phyloP scores from a whole-genome alignment of 2,797 vertebrate genomes.

The Paedocypris micromegethes region DNA sequence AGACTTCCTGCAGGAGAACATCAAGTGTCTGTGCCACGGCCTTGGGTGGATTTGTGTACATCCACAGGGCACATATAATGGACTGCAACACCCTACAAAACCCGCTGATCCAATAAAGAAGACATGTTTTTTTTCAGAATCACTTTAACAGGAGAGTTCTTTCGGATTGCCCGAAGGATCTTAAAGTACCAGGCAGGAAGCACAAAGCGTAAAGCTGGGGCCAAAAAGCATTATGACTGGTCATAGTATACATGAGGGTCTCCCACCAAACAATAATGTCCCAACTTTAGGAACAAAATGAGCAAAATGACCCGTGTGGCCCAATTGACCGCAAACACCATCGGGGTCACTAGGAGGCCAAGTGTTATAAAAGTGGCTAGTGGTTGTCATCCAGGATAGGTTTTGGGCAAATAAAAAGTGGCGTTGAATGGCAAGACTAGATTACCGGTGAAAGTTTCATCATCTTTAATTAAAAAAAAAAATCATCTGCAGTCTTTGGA shows the following conservation, averaged over 20 bases:
- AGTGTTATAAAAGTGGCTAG: slow-evolving; percentile 68
- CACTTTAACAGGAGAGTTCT: slow-evolving; percentile 67
- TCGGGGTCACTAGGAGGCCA: slow-evolving; percentile 68
- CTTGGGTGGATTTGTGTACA: slow-evolving; percentile 56
- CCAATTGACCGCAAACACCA: slow-evolving; percentile 69
- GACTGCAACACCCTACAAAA: slow-evolving; percentile 70
- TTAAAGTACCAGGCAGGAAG: slow-evolving; percentile 81
- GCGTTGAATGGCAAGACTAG: not conserved
- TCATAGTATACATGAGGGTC: slow-evolving; percentile 60
- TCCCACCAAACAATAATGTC: slow-evolving; percentile 76
- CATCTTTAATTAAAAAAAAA: too few relatives aligned
- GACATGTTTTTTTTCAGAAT: slow-evolving; percentile 67
- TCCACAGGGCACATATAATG: slow-evolving; percentile 71
- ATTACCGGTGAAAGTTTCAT: too few relatives aligned
- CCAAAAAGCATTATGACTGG: slow-evolving; percentile 65
- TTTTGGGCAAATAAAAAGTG: not conserved
- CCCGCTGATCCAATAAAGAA: slow-evolving; percentile 62
- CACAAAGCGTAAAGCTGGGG: slow-evolving; percentile 77
- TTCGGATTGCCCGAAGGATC: slow-evolving; percentile 81
- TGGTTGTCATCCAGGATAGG: slow-evolving; percentile 74
- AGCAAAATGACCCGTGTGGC: slow-evolving; percentile 75
- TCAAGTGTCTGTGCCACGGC: slow-evolving; percentile 51
- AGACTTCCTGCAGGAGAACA: slow-evolving; percentile 73
- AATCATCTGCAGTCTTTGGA: too few relatives aligned
- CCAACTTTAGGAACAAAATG: slow-evolving; percentile 71